Evolutionary conservation across 1,140 invertebrate species (phyloP), one percentile per base, ranked within the genome.

Genomic region (Trichonephila clavipes): DNA sequence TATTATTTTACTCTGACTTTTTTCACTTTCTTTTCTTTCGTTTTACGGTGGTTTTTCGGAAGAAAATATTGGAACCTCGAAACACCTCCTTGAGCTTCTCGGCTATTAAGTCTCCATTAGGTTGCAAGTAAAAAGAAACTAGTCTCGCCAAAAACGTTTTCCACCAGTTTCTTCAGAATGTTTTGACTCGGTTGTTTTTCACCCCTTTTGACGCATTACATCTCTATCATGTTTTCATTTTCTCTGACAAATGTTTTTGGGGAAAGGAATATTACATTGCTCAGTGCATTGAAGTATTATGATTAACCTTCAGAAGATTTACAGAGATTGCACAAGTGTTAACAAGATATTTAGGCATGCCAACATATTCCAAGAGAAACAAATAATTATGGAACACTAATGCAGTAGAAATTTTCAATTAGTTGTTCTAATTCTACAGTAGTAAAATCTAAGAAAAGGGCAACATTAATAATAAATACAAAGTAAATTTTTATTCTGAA

Each of bases 21-120:
- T 87, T 87, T n/a, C 90, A 51, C 51, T 72, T 69, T 61, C 90
- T 61, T 61, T 85, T 83, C 83, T 87, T 92, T 28, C 82, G 81
- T 92, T 92, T 92, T 92, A 92, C 51, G 83, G 82, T n/a, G 91
- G 91, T 92, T 92, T 92, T 87, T 62, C 81, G 82, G 62, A 87
- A 92, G 91, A 87, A 92, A 87, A 92, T 87, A 87, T 92, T 92
- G 91, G 91, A 66, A 87, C 82, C 64, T 72, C 40, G 91, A 87
- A 92, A 92, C 91, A 92, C 91, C 82, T 92, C 62, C 90, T 77
- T 85, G 58, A 91, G 72, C 81, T 85, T 92, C 83, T 92, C 64
- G 44, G 91, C 91, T 92, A 92, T 92, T 92, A 92, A 92, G 91
- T 87, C 83, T 59, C 91, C 91, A 92, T 92, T 92, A 92, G 83